Base-by-base conservation (phyloP, 2,113 vertebrate genomes). In the Atrichornis clamosus region DNA sequence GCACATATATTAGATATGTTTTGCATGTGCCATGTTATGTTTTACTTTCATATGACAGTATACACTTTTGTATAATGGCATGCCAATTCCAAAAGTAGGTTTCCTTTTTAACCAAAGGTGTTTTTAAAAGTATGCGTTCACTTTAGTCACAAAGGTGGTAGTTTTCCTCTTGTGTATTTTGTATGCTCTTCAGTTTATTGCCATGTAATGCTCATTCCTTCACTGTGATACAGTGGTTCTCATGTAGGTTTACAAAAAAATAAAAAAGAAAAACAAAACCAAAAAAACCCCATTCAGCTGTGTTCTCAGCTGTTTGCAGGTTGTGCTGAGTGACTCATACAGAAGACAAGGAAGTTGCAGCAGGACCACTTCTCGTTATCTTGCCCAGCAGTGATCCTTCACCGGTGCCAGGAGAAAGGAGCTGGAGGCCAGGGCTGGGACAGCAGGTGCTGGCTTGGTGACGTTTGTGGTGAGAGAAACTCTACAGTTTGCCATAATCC, bases 381-480 rank as follows among this genome's bases (percentile, higher is more conserved):
- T 63, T 88, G 74, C 63, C 67, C 62, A 10, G 72, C 75, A 93
- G 67, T 7, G 22, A 73, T 78, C 55, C 15, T 60, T 53, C 52
- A 63, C 14, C 56, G 17, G 28, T 37, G 17, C 32, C 32, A 42
- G 42, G 12, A 64, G 44, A 33, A 89, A 22, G 28, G 13, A 41
- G 21, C 21, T 58, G 53, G 58, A 73, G 20, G 42, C 18, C 27
- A 44, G 11, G 33, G 14, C 52, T 55, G 39, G 56, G 21, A 83
- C 55, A 22, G 20, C 5, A 28, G 22, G 35, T 70, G 17, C 14
- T 0, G 1, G 6, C 41, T n/a, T 33, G n/a, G 12, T 42, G n/a
- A 15, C 22, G 12, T 50, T 35, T 27, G 14, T 65, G 41, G 37
- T n/a, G 49, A 70, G 42, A 65, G 9, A 32, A 13, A 23, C 46